phyloP scores from a whole-genome alignment of 2,888 invertebrate genomes.

The Ectemnius continuus region DNA sequence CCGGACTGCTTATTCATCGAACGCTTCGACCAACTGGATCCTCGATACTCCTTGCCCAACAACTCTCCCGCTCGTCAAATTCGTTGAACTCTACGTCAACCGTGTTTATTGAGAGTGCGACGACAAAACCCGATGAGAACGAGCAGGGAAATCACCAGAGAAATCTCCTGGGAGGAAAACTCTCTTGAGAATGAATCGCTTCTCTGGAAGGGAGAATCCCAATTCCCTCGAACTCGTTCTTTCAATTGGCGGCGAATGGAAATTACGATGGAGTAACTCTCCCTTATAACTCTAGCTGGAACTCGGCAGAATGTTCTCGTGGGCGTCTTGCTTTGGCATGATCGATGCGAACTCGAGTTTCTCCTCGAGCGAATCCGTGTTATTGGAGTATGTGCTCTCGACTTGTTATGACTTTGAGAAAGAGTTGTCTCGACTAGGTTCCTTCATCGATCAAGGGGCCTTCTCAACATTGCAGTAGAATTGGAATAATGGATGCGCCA shows the following conservation, averaged over 20 bases:
- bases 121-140: background rate
- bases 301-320: too few relatives aligned
- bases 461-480: too few relatives aligned
- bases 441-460: too few relatives aligned
- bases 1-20: slow-evolving; percentile 21
- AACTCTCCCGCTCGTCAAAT: slow-evolving; percentile 38
- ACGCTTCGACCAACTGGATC: background rate
- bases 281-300: too few relatives aligned
- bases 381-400: too few relatives aligned
- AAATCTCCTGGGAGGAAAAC: background rate
- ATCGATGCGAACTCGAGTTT: too few relatives aligned
- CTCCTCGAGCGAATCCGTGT: too few relatives aligned
- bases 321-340: too few relatives aligned
- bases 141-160: background rate
- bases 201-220: background rate
- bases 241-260: background rate
- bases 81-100: slow-evolving; percentile 18
- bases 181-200: background rate
- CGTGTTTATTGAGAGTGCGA: slow-evolving; percentile 13
- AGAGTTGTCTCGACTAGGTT: too few relatives aligned
- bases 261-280: background rate
- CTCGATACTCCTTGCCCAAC: too few relatives aligned
- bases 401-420: too few relatives aligned
- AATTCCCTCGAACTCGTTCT: background rate
- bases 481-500: too few relatives aligned